Conservation (phyloP, 2,797 vertebrate species). For the Acanthis flammea region DNA sequence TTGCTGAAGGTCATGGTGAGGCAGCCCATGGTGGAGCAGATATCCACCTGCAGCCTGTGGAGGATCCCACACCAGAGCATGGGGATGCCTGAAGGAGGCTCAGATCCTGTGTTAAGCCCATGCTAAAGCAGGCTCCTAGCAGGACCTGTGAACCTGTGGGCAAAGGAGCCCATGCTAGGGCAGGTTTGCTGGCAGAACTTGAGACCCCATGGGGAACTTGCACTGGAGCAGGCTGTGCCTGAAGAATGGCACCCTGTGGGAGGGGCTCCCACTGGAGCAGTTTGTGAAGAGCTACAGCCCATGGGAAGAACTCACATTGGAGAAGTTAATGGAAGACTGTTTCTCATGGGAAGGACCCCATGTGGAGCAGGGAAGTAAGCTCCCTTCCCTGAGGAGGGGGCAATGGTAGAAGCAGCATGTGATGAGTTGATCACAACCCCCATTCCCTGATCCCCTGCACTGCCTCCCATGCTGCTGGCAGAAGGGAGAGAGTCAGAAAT, state of each 20-base stretch:
- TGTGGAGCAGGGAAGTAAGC: neutral
- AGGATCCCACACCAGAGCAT: neutral
- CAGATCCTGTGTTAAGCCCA: neutral
- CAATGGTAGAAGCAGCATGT: rapidly evolving
- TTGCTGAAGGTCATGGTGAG: neutral
- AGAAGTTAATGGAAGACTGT: neutral
- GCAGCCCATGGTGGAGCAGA: neutral
- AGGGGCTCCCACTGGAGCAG: neutral
- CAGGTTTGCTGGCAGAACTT: neutral
- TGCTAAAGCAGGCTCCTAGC: neutral
- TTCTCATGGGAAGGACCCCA: neutral
- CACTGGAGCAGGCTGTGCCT: neutral
- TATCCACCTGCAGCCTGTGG: neutral
- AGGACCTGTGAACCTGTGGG: neutral
- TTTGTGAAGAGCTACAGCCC: neutral
- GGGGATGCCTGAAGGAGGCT: neutral
- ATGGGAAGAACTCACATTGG: neutral
- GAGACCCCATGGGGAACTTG: rapidly evolving
- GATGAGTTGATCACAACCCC: neutral
- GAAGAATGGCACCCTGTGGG: neutral
- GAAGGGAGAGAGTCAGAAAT: neutral
- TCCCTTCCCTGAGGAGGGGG: neutral
- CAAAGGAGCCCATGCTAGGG: neutral
- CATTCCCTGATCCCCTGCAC: neutral
- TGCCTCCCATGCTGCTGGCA: neutral